Conservation (phyloP, 1,140 invertebrate genomes). For the Centruroides vittatus region DNA sequence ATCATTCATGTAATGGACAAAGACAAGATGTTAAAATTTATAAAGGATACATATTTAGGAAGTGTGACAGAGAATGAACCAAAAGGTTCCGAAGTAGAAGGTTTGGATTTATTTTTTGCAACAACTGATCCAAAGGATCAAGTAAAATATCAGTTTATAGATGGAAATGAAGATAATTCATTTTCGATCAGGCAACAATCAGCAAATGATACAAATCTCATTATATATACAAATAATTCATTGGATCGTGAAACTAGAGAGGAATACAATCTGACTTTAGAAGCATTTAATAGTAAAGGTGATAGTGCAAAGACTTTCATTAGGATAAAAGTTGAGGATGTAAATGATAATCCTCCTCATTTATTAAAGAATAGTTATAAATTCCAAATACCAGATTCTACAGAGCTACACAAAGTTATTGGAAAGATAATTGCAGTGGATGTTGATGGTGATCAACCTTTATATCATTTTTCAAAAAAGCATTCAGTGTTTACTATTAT, state of each 20-base stretch:
- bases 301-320: slow-evolving; percentile 55
- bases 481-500: slow-evolving; percentile 69
- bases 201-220: slow-evolving; percentile 35
- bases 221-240: slow-evolving; percentile 51
- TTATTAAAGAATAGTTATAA: slow-evolving; percentile 62
- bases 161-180: slow-evolving; percentile 33
- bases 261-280: slow-evolving; percentile 52
- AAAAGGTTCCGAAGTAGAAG: slow-evolving; percentile 47
- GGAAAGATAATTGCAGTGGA: slow-evolving; percentile 67
- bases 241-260: slow-evolving; percentile 54
- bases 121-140: slow-evolving; percentile 44
- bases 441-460: slow-evolving; percentile 70
- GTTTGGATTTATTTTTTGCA: slow-evolving; percentile 30
- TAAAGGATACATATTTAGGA: slow-evolving; percentile 46
- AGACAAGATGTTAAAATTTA: slow-evolving; percentile 59
- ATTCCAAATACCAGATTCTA: slow-evolving; percentile 48
- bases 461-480: slow-evolving; percentile 60
- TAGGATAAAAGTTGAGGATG: slow-evolving; percentile 55
- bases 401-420: slow-evolving; percentile 53
- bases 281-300: slow-evolving; percentile 54
- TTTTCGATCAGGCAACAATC: slow-evolving; percentile 32
- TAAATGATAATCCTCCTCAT: slow-evolving; percentile 78
- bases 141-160: slow-evolving; percentile 57
- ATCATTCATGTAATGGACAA: slow-evolving; percentile 68
- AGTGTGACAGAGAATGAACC: slow-evolving; percentile 55